phyloP scores from a whole-genome alignment of 2,113 vertebrate genomes.

The Heliornis fulica region DNA sequence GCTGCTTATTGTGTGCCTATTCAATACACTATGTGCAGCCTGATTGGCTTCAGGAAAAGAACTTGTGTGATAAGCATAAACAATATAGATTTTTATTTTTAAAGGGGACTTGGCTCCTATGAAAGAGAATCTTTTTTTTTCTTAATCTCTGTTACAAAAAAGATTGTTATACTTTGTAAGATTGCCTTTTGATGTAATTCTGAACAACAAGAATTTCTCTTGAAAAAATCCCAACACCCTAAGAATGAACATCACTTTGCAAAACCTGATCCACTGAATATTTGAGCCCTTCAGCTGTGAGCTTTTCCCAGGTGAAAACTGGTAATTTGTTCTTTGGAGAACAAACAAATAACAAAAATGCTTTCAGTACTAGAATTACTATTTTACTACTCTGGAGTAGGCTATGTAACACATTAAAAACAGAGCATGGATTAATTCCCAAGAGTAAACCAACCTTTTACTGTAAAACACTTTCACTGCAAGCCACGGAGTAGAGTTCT shows the following conservation, averaged over 20 bases:
- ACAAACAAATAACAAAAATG: constrained; percentile 63
- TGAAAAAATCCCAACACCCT: not conserved
- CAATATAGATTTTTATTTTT: not conserved
- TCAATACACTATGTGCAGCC: not conserved
- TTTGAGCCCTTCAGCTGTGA: constrained; percentile 8
- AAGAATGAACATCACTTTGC: not conserved
- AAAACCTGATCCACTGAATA: constrained; percentile 2
- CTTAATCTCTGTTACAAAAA: not conserved
- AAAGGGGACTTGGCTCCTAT: not conserved
- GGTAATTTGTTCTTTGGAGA: constrained; percentile 62
- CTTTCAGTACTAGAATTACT: constrained; percentile 52
- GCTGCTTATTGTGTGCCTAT: not conserved
- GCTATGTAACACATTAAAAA: constrained; percentile 60
- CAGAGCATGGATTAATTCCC: constrained; percentile 46
- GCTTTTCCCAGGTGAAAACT: constrained; percentile 36
- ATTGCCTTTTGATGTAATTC: not conserved
- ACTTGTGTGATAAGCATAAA: not conserved
- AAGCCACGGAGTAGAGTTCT: constrained; percentile 39
- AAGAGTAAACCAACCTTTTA: constrained; percentile 62
- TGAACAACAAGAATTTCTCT: not conserved
- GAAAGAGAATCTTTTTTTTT: not conserved
- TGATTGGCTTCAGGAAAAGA: not conserved
- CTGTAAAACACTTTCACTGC: constrained; percentile 53
- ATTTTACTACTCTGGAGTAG: constrained; percentile 30
- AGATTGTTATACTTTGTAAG: not conserved